A percentile compares a stretch with the other conserved stretches of the same genome.
phyloP scores from a whole-genome alignment of 2,888 invertebrate species.

The Hydropsyche betteni region DNA sequence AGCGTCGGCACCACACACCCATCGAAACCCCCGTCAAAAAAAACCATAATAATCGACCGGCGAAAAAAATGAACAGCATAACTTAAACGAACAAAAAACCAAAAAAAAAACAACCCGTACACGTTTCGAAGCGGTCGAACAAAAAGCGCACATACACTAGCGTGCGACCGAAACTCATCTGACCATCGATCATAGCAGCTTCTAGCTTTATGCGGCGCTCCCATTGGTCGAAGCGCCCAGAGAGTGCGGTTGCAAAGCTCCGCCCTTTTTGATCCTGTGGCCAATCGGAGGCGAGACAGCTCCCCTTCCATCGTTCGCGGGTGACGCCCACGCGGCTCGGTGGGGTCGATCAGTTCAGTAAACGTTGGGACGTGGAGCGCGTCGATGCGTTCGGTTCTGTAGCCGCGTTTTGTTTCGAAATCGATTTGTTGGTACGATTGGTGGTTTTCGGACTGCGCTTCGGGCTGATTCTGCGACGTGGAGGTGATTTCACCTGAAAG shows the following conservation, averaged over 20 bases:
- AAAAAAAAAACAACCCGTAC: neutral
- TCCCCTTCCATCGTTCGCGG: neutral
- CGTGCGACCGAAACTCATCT: slow-evolving; percentile 2
- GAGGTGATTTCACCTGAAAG: neutral
- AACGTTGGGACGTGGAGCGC: slow-evolving; percentile 18
- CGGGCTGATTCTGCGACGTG: neutral
- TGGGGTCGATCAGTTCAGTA: slow-evolving; percentile 8
- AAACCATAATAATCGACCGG: neutral
- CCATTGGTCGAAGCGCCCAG: neutral
- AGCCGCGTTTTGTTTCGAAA: neutral
- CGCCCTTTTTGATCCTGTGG: neutral
- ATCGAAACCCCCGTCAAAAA: neutral
- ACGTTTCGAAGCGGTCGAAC: neutral
- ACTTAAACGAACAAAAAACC: slow-evolving; percentile 2
- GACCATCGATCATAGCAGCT: slow-evolving; percentile 11
- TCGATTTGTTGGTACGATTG: neutral
- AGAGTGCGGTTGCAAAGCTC: neutral
- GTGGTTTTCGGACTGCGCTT: neutral
- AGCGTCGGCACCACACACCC: too few relatives aligned
- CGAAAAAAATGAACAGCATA: neutral
- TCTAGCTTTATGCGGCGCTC: neutral
- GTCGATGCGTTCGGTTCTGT: slow-evolving; percentile 9
- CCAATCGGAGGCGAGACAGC: slow-evolving; percentile 2
- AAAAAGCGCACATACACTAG: neutral
- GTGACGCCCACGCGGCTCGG: slow-evolving; percentile 3